Conservation (phyloP, 2,888 invertebrate genomes). For the Thyatira batis region DNA sequence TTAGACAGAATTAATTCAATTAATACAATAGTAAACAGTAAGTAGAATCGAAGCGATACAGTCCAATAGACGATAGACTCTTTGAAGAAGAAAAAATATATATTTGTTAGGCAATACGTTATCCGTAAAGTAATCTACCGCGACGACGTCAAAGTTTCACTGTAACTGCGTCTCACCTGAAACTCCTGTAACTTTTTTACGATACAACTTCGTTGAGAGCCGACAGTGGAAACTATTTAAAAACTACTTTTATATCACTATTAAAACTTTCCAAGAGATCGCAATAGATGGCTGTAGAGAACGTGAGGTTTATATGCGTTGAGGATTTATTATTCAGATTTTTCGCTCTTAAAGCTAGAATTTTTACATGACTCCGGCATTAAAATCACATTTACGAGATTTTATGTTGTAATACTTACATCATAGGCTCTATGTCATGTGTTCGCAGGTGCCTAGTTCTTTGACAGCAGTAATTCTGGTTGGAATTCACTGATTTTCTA, state of each 20-base stretch:
- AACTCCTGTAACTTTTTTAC: slow-evolving; percentile 53
- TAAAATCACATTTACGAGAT: no score
- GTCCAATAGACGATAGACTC: not conserved
- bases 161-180: slow-evolving; percentile 28
- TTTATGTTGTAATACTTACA: no score
- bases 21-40: not conserved
- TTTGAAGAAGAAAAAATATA: not conserved
- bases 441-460: no score
- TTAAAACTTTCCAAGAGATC: slow-evolving; percentile 31
- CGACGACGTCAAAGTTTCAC: slow-evolving; percentile 24
- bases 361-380: not conserved
- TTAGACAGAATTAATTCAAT: not conserved
- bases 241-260: slow-evolving; percentile 63
- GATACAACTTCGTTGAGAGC: slow-evolving; percentile 42
- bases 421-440: no score
- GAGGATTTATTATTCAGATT: slow-evolving; percentile 5
- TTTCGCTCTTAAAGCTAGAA: not conserved
- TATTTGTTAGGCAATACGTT: slow-evolving; percentile 13
- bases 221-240: slow-evolving; percentile 53
- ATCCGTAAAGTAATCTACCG: slow-evolving; percentile 27
- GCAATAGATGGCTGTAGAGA: not conserved
- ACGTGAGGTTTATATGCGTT: slow-evolving; percentile 6
- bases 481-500: no score
- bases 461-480: no score
- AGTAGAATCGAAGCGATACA: not conserved